Base-by-base conservation (phyloP, 2,113 vertebrate genomes). In the Natator depressus region DNA sequence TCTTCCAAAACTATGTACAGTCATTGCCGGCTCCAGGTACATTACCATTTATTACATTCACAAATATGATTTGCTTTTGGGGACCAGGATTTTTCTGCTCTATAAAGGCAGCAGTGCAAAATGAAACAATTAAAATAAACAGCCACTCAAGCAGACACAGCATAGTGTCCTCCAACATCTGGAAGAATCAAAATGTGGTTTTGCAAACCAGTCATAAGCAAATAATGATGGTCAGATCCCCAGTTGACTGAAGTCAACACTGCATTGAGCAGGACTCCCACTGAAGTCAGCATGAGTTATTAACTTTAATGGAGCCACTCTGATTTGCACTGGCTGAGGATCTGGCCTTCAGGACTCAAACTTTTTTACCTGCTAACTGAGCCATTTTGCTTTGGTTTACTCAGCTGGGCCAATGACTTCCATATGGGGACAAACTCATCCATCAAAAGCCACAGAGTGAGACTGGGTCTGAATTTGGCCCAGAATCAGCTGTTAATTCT, bases 11-110 rank as follows among this genome's bases (percentile, higher is more conserved):
- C 89, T 96, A 94, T 84, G 88, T 93, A 93, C 59, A 65, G 72
- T 94, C 96, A 88, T 93, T 96, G 95, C 89, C 89, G 96, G 89
- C 97, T 96, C 96, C 96, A 97, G 94, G 65, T 93, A 97, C 96
- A 90, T 89, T 95, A 75, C 92, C 93, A 96, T 95, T 96, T 94
- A 97, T 98, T 97, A 96, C 87, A 97, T 81, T 96, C 95, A 92
- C 91, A 96, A 97, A 98, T 92, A 93, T 20, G 95, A 82, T 96
- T 95, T 96, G 91, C 81, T 97, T 87, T 96, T 95, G 96, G 93
- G 91, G 88, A 96, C 85, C 92, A 83, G 12, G 84, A 88, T 65
- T 80, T 69, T 91, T 81, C 80, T 79, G 92, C 92, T 86, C 88
- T 84, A 87, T 80, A 91, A 92, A 69, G 85, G 80, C 54, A 55